phyloP scores from a whole-genome alignment of 2,113 vertebrate genomes.

The Rhynchomys soricoides region DNA sequence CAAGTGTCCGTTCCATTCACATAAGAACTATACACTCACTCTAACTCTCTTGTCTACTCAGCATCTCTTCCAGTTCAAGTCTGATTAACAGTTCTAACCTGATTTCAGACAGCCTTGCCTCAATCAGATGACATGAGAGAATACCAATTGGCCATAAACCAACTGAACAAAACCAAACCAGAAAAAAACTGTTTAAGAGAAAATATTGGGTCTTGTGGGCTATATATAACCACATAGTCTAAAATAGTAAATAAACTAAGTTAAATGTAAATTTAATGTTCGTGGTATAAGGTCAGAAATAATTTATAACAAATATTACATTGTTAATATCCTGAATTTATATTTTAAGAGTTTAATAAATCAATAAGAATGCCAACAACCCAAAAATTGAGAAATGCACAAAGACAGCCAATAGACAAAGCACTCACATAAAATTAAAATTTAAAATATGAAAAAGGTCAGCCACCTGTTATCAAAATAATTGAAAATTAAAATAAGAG shows the following conservation, averaged over 20 bases:
- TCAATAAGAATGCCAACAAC: slow-evolving; percentile 9
- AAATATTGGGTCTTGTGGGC: neutral
- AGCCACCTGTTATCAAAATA: neutral
- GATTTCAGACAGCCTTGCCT: neutral
- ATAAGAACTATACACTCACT: neutral
- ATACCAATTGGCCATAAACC: neutral
- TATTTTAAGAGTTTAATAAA: slow-evolving; percentile 31
- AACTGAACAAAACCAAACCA: slow-evolving; percentile 31
- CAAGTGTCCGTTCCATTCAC: neutral
- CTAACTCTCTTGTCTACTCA: neutral
- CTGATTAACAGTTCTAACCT: neutral
- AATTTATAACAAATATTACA: slow-evolving; percentile 17
- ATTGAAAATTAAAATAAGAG: slow-evolving; percentile 42
- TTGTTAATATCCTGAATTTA: neutral
- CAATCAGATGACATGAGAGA: neutral
- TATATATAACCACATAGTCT: neutral
- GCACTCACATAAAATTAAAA: slow-evolving; percentile 3
- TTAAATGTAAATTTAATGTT: slow-evolving; percentile 40
- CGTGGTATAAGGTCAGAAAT: neutral
- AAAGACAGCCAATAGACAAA: slow-evolving; percentile 11
- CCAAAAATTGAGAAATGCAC: neutral
- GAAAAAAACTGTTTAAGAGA: neutral
- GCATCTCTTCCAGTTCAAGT: neutral
- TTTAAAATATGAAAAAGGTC: neutral
- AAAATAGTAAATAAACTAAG: slow-evolving; percentile 48